These are phyloP conservation scores for Argentina silus DNA, from an alignment of 2,797 vertebrate species.

Conservation along the genomic window DNA sequence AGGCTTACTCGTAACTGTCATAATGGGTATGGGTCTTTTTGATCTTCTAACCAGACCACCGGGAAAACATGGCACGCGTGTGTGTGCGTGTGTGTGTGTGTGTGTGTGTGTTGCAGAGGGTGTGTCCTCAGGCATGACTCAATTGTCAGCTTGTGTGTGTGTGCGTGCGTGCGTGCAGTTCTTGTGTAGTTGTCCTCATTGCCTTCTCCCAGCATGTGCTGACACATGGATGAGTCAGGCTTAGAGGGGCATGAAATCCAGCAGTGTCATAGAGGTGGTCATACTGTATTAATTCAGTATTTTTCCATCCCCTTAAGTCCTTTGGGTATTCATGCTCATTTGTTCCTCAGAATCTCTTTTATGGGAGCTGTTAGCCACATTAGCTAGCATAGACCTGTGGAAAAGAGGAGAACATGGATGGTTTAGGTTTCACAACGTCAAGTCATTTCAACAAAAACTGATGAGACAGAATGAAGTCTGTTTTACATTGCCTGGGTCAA, in stretches of 20 bases:
- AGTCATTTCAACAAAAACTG: too few relatives aligned
- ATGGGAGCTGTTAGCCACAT: too few relatives aligned
- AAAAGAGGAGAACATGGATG: not conserved
- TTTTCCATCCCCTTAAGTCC: not conserved
- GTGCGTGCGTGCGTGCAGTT: not conserved
- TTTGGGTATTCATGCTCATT: not conserved
- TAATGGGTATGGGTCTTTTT: not conserved
- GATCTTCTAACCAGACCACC: not conserved
- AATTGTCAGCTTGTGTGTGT: not conserved
- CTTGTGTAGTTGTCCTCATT: not conserved
- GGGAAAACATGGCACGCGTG: conserved; percentile 6
- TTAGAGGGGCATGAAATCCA: not conserved
- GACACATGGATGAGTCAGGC: not conserved
- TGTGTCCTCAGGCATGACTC: not conserved
- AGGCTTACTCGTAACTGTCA: not conserved
- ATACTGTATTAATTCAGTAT: not conserved
- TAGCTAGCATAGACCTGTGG: too few relatives aligned
- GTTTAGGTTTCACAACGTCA: too few relatives aligned
- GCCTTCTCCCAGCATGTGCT: not conserved
- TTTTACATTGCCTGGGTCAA: not conserved
- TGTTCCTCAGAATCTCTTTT: not conserved
- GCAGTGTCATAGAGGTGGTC: not conserved
- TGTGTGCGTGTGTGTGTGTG: not conserved
- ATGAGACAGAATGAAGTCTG: not conserved
- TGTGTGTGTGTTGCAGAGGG: not conserved